These are phyloP conservation scores for Teleogryllus occipitalis DNA, from an alignment of 1,140 invertebrate genomes.

Conservation along the genomic window DNA sequence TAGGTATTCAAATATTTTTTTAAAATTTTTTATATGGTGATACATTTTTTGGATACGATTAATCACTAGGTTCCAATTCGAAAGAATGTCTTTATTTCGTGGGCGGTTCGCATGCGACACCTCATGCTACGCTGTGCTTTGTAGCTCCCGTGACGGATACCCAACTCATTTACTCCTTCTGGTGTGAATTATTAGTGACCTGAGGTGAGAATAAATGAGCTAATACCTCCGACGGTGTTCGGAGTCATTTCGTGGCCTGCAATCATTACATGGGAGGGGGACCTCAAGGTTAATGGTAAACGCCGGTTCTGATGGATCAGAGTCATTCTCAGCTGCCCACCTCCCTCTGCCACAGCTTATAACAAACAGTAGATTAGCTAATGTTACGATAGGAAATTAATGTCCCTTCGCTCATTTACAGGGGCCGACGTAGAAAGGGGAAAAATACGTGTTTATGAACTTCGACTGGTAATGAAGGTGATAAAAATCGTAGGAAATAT, in stretches of 20 bases:
- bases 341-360: neutral
- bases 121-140: neutral
- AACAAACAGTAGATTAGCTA: neutral
- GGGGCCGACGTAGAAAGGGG: neutral
- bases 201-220: neutral
- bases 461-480: neutral
- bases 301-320: neutral
- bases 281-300: neutral
- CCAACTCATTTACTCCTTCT: neutral
- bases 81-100: no score
- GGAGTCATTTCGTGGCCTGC: neutral
- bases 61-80: no score
- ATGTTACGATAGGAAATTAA: neutral
- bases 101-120: no score
- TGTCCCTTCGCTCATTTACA: neutral
- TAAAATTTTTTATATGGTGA: no score
- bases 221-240: neutral
- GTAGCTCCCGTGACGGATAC: no score
- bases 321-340: neutral
- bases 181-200: neutral
- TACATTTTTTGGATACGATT: no score
- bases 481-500: neutral
- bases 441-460: neutral
- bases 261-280: neutral
- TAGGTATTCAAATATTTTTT: no score